A percentile compares a stretch with the other conserved stretches of the same genome.
Evolutionary conservation across 1,140 invertebrate species (phyloP).

Genomic region (Prorops nasuta): DNA sequence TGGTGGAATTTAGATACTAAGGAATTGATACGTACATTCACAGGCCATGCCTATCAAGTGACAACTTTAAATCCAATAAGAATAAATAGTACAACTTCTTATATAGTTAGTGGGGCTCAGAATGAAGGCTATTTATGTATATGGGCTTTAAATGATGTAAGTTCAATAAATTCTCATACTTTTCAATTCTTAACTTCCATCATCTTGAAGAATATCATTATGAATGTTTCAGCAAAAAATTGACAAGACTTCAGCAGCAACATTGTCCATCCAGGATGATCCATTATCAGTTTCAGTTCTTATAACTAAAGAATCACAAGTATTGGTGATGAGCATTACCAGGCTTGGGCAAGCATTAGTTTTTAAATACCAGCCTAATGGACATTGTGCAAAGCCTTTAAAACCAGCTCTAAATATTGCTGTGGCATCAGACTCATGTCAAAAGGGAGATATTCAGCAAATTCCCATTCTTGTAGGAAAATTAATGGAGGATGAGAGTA

Average conservation of each 20-base stretch:
- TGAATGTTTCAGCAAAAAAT: constrained; percentile 30
- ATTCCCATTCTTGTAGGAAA: constrained; percentile 58
- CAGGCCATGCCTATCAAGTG: constrained; percentile 67
- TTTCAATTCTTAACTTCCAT: not conserved
- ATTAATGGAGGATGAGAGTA: constrained; percentile 51
- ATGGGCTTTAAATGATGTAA: constrained; percentile 60
- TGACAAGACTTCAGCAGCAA: constrained; percentile 53
- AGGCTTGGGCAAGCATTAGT: constrained; percentile 74
- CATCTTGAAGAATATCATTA: constrained; percentile 1
- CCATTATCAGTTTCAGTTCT: constrained; percentile 43
- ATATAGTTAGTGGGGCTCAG: constrained; percentile 64
- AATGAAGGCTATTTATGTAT: constrained; percentile 62
- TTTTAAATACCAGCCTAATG: constrained; percentile 74
- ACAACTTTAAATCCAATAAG: constrained; percentile 56
- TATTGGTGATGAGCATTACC: constrained; percentile 59
- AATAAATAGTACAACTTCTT: constrained; percentile 46
- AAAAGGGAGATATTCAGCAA: constrained; percentile 55
- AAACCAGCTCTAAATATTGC: constrained; percentile 72
- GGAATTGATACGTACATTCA: constrained; percentile 64
- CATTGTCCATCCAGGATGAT: constrained; percentile 49
- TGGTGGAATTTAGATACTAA: constrained; percentile 64
- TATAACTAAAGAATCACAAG: constrained; percentile 28
- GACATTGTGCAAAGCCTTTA: constrained; percentile 68
- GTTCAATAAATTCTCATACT: constrained; percentile 5
- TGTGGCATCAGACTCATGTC: constrained; percentile 60